Percentiles rank a stretch among this genome's conserved stretches.
These are phyloP conservation scores for Lepidurus packardi DNA, from an alignment of 1,140 invertebrate species.

Conservation along the genomic window DNA sequence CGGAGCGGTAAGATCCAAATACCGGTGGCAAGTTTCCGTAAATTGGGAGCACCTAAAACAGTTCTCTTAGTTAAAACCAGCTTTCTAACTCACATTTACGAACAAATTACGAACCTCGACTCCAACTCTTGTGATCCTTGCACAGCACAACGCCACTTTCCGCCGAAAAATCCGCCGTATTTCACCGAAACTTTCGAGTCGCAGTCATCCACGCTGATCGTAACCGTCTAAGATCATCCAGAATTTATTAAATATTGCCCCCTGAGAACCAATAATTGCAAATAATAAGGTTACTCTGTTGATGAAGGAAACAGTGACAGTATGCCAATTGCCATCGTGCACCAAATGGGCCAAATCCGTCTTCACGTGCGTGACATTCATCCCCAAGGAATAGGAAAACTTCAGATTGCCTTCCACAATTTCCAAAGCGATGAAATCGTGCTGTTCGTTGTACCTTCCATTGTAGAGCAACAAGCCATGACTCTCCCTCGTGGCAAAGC, in stretches of 20 bases:
- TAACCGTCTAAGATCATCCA: conserved; percentile 61
- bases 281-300: conserved; percentile 65
- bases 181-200: conserved; percentile 76
- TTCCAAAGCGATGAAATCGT: conserved; percentile 91
- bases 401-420: conserved; percentile 65
- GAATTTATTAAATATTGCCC: background rate
- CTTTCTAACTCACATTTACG: background rate
- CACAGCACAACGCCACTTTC: conserved; percentile 78
- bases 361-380: conserved; percentile 59
- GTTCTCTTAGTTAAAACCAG: background rate
- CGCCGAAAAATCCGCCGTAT: conserved; percentile 64
- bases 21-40: conserved; percentile 89
- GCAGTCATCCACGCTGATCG: conserved; percentile 81
- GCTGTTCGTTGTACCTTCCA: conserved; percentile 88
- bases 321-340: conserved; percentile 89
- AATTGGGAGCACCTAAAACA: conserved; percentile 63
- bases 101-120: conserved; percentile 40
- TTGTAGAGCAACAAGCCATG: conserved; percentile 89
- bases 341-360: conserved; percentile 65
- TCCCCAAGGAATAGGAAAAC: conserved; percentile 87
- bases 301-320: conserved; percentile 77
- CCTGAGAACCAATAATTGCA: background rate
- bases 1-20: conserved; percentile 91
- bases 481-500: conserved; percentile 76
- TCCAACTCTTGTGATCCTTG: conserved; percentile 64